These are phyloP conservation scores for Burhinus oedicnemus DNA, from an alignment of 2,113 vertebrate species.

Conservation along the genomic window DNA sequence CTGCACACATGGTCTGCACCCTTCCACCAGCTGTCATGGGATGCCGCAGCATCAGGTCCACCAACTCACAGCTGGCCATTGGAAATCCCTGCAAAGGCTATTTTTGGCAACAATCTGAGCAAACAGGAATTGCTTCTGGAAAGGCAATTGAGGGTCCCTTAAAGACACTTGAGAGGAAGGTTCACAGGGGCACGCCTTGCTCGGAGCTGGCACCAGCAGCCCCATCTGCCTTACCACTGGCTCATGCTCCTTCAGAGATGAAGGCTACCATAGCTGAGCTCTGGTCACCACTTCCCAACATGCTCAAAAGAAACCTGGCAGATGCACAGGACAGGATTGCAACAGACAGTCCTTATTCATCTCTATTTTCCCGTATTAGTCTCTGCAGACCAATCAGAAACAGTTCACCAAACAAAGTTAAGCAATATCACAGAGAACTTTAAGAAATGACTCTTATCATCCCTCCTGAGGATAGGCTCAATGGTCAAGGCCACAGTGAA, in stretches of 20 bases:
- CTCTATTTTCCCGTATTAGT: constrained; percentile 17
- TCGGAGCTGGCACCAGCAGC: neutral
- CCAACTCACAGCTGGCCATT: neutral
- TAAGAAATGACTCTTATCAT: constrained; percentile 75
- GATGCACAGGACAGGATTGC: constrained; percentile 7
- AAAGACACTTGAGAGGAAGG: neutral
- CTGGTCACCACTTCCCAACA: neutral
- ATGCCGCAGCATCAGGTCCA: neutral
- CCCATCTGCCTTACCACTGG: neutral
- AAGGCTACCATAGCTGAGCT: neutral
- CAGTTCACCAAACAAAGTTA: constrained; percentile 38
- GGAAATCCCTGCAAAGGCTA: neutral
- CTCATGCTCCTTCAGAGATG: neutral
- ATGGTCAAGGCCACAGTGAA: constrained; percentile 81
- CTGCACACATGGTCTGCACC: neutral
- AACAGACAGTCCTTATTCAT: constrained; percentile 34
- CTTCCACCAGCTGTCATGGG: neutral
- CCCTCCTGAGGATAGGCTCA: constrained; percentile 69
- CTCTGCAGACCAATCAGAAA: constrained; percentile 62
- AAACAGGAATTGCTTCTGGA: neutral
- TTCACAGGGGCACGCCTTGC: neutral
- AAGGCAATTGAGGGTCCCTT: neutral
- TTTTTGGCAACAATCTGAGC: neutral
- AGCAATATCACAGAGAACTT: constrained; percentile 71
- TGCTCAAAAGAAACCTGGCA: neutral